Percentiles rank a stretch among this genome's conserved stretches.
Conservation (phyloP, 92 coral and sea anemone species). For the Zoanthus sociatus region DNA sequence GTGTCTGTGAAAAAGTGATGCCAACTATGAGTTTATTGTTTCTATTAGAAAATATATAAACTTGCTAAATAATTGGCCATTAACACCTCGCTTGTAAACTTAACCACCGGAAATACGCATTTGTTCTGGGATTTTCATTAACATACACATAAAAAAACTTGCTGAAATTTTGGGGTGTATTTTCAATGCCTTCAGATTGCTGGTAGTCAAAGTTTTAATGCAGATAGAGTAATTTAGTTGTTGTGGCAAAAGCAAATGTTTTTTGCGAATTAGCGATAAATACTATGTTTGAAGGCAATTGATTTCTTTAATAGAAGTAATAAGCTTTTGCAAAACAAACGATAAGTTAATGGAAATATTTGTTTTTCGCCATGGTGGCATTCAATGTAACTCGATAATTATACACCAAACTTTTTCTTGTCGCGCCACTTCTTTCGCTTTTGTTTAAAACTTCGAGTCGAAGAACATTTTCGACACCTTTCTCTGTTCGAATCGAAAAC, state of each 20-base stretch:
- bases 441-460: not conserved
- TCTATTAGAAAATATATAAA: slow-evolving; percentile 9
- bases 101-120: slow-evolving; percentile 5
- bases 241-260: not conserved
- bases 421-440: not conserved
- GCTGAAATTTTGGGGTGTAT: not conserved
- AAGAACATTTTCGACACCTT: not conserved
- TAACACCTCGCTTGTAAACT: slow-evolving; percentile 3
- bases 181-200: not conserved
- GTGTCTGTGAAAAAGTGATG: slow-evolving; percentile 10
- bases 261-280: not conserved
- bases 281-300: not conserved
- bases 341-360: slow-evolving; percentile 5
- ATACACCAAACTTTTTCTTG: too few species aligned
- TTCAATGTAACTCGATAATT: not conserved
- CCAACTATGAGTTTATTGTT: slow-evolving; percentile 7
- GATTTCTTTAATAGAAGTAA: slow-evolving; percentile 21
- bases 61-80: slow-evolving; percentile 22
- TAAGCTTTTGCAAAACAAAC: slow-evolving; percentile 27
- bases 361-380: not conserved
- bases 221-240: not conserved
- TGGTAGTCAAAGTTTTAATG: not conserved
- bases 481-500: not conserved
- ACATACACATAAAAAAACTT: not conserved
- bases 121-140: slow-evolving; percentile 14